These are phyloP conservation scores for Lerista edwardsae DNA, from an alignment of 2,797 vertebrate genomes.

Conservation along the genomic window DNA sequence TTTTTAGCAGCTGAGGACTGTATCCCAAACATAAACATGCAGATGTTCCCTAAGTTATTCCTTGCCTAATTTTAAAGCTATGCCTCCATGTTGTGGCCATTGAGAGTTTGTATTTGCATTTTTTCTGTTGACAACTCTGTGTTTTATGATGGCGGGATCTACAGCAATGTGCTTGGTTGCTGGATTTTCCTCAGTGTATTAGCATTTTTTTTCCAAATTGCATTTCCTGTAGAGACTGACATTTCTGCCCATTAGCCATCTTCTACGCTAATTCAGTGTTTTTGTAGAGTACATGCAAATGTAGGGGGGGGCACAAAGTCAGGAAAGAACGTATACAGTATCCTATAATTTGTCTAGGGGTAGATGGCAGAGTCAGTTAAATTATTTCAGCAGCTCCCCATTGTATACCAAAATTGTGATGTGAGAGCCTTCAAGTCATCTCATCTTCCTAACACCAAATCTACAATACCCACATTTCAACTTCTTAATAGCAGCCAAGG, in stretches of 20 bases:
- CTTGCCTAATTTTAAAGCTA: neutral
- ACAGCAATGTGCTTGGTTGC: neutral
- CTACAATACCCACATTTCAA: too few species aligned
- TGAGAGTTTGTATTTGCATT: neutral
- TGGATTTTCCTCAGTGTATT: neutral
- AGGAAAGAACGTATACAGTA: too few species aligned
- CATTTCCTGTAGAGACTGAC: neutral
- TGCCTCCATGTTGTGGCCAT: neutral
- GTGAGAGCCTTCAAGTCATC: too few species aligned
- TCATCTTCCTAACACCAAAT: too few species aligned
- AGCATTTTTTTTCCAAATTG: neutral
- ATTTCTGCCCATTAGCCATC: neutral
- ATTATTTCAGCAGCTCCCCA: too few species aligned
- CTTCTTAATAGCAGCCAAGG: too few species aligned
- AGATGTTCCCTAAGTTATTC: neutral
- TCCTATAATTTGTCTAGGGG: too few species aligned
- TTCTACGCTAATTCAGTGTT: neutral
- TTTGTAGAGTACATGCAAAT: too few species aligned
- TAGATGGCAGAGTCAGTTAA: too few species aligned
- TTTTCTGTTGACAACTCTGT: neutral
- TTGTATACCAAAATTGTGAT: too few species aligned
- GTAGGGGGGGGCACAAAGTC: too few species aligned
- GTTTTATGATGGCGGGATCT: neutral
- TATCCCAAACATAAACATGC: neutral
- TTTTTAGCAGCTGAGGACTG: neutral